Evolutionary conservation across 2,888 invertebrate species (phyloP), one percentile per base, ranked within the genome.

Genomic region (Poecilobothrus nobilitatus): DNA sequence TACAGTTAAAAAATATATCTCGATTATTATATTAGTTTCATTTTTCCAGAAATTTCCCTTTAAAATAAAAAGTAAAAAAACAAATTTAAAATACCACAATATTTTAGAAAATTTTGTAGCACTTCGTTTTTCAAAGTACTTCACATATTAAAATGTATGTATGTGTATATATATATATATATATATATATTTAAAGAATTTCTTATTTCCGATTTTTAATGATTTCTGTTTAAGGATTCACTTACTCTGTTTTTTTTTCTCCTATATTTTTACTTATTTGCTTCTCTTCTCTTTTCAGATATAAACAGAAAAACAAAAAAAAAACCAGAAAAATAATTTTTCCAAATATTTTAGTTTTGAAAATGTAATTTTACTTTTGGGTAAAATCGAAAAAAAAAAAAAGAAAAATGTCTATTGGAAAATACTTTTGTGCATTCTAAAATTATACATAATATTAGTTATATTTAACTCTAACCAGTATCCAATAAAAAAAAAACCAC

Each of bases 391-490:
- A 27, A 27, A 4, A 5, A 27, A 5, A 5, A 27, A 27, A 27
- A 27, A 27, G 5, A 27, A 27, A 37, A 34, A 34, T 7, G 6
- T 44, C 15, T 9, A 6, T 53, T 53, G 5, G 6, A 53, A 53
- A 53, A 53, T 53, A 53, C 18, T n/a, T n/a, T 53, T 53, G 53
- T 53, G n/a, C 15, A n/a, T 53, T 53, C 15, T 15, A 12, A n/a
- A 53, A 53, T 53, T 53, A 53, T 53, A 53, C 53, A 53, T 53
- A 53, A 53, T 53, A 53, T 53, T 53, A 53, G 53, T 18, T 18
- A 53, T 12, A 37, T 37, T 37, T 37, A 37, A 10, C 37, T 37
- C 2, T 5, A 12, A 34, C 8, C 8, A 34, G 34, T 34, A 5
- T 1, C 8, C 9, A 27, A 37, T 8, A 37, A 37, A 8, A 34